A percentile compares a stretch with the other conserved stretches of the same genome.
Evolutionary conservation across 2,797 vertebrate species (phyloP).

Genomic region (Squalus acanthias): DNA sequence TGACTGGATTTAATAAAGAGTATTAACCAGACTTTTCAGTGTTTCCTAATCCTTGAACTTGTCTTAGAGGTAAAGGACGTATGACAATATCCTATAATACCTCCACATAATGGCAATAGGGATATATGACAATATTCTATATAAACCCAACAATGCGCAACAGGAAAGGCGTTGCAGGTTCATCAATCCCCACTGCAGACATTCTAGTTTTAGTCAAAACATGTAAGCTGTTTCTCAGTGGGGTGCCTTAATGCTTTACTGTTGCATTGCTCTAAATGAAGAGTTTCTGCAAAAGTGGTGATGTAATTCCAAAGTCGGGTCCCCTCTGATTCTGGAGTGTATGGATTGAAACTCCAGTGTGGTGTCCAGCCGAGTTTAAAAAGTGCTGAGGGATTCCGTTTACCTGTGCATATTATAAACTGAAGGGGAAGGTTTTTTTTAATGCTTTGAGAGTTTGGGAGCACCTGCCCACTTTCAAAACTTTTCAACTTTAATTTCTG

Average conservation of each 20-base stretch:
- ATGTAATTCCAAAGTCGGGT: background rate
- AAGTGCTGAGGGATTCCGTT: background rate
- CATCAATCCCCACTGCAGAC: background rate
- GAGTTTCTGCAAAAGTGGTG: background rate
- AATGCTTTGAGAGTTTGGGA: background rate
- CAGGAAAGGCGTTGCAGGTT: background rate
- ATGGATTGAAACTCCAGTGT: background rate
- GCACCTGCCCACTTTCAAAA: background rate
- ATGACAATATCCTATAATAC: background rate
- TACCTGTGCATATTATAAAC: background rate
- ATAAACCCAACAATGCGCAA: background rate
- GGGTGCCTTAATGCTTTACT: background rate
- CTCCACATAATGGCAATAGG: background rate
- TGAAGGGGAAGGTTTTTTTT: background rate
- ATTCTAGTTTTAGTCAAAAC: background rate
- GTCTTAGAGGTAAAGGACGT: background rate
- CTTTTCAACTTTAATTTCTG: background rate
- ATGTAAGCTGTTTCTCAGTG: background rate
- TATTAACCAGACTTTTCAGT: background rate
- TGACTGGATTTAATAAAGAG: background rate
- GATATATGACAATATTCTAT: background rate
- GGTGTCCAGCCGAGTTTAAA: background rate
- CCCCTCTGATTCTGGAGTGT: background rate
- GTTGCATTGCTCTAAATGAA: background rate
- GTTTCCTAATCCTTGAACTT: background rate